Base-by-base conservation (phyloP, 2,888 invertebrate genomes). In the Euproctis similis region DNA sequence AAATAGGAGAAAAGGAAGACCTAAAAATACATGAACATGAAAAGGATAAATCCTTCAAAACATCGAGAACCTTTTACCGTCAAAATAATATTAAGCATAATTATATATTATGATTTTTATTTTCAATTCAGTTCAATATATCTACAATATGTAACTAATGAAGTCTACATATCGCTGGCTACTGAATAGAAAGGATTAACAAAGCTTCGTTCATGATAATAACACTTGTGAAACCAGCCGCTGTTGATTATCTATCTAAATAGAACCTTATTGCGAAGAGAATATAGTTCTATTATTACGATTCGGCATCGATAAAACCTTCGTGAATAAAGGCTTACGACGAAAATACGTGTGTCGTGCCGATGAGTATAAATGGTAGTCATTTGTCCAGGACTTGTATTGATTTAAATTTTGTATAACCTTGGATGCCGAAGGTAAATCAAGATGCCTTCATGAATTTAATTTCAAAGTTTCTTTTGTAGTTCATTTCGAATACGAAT, bases 241-340 rank as follows among this genome's bases (percentile, higher is more conserved):
- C 29, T 30, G 40, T 24, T 13, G 28, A 13, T 29, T 30, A 34
- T 4, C 39, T 13, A 16, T 14, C 36, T 8, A 36, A 26, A 43
- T 34, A 32, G 24, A 21, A 29, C 33, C 28, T 35, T 49, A 14
- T 3, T 0, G 0, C 1, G 4, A 22, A 18, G 10, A 31, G 11
- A 32, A 34, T 45, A 52, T 18, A 33, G 38, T 31, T 20, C 30
- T 16, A 27, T 41, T 52, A 58, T 36, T 26, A 36, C 25, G 24
- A 30, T 12, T 18, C 18, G 26, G 21, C 26, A 28, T 26, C 31
- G 38, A 46, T 36, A 43, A 47, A 52, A 46, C 48, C 48, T 52
- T 59, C 51, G 51, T n/a, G n/a, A n/a, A 43, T 46, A 28, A 39
- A 52, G n/a, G 61, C 59, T 65, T 66, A 66, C 56, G 55, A 58